These are phyloP conservation scores for Carduelis carduelis DNA, from an alignment of 2,797 vertebrate species.

Conservation along the genomic window DNA sequence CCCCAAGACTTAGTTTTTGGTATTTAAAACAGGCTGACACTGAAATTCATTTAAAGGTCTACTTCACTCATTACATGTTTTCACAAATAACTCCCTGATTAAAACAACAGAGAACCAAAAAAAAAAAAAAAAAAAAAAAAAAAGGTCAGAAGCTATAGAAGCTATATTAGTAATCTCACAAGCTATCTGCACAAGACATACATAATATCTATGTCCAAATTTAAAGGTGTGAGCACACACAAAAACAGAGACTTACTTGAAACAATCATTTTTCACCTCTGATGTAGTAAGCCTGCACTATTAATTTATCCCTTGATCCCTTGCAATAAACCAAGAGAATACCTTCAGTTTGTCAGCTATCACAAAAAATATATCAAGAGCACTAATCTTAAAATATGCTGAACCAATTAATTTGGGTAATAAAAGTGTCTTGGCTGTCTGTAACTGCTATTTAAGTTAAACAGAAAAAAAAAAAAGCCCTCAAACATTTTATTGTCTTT, in stretches of 20 bases:
- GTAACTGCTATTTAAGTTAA: not conserved
- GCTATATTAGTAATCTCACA: not conserved
- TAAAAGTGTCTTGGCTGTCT: not conserved
- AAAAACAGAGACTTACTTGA: not conserved
- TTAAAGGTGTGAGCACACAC: not conserved
- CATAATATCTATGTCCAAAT: not conserved
- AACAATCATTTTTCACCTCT: not conserved
- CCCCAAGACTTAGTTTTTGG: not conserved
- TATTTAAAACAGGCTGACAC: slow-evolving; percentile 42
- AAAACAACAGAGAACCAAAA: not conserved
- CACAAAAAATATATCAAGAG: not conserved
- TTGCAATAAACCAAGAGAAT: not conserved
- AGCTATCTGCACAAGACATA: accelerated
- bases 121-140: not conserved
- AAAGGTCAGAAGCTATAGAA: not conserved
- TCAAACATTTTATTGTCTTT: not conserved
- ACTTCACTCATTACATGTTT: not conserved
- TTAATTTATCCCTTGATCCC: not conserved
- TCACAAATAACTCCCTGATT: not conserved
- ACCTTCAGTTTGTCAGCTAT: not conserved
- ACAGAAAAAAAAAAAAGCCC: not conserved
- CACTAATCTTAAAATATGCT: not conserved
- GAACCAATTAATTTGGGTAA: not conserved
- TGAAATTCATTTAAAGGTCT: slow-evolving; percentile 17
- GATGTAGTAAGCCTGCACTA: not conserved